These are phyloP conservation scores for Eupeodes luniger DNA, from an alignment of 2,888 invertebrate genomes.

Conservation along the genomic window DNA sequence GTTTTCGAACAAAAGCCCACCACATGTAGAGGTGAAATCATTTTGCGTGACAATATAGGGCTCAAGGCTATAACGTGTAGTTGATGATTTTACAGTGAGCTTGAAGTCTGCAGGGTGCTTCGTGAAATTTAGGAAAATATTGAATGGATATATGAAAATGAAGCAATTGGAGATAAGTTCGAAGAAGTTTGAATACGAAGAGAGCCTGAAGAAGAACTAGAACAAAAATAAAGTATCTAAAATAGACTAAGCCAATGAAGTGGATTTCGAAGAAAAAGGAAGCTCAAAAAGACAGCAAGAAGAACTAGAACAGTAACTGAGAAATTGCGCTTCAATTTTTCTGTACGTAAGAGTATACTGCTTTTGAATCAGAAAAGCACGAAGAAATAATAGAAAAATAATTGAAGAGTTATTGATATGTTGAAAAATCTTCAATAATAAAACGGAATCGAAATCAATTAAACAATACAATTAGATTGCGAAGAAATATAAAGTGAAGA, in stretches of 20 bases:
- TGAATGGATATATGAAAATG: background rate
- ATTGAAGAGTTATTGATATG: too few relatives aligned
- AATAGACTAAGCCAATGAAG: background rate
- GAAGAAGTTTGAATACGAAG: background rate
- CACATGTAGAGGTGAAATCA: slow-evolving; percentile 45
- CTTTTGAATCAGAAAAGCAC: too few relatives aligned
- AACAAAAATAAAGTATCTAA: background rate
- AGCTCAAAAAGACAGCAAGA: too few relatives aligned
- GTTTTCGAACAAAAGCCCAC: slow-evolving; percentile 5
- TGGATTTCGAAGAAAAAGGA: background rate
- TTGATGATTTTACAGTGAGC: background rate
- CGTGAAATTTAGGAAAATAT: background rate
- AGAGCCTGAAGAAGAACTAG: background rate
- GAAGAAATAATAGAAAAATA: too few relatives aligned
- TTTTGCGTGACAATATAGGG: slow-evolving; percentile 34
- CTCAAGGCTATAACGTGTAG: background rate
- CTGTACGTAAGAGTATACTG: too few relatives aligned
- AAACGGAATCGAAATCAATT: too few relatives aligned
- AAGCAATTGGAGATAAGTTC: background rate
- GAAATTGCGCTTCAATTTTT: too few relatives aligned
- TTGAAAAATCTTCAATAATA: too few relatives aligned
- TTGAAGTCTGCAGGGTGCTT: background rate
- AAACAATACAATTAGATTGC: background rate
- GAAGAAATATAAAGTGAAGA: background rate
- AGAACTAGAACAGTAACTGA: too few relatives aligned